Base-by-base conservation (phyloP, 2,888 invertebrate species). In the Zootermopsis nevadensis region DNA sequence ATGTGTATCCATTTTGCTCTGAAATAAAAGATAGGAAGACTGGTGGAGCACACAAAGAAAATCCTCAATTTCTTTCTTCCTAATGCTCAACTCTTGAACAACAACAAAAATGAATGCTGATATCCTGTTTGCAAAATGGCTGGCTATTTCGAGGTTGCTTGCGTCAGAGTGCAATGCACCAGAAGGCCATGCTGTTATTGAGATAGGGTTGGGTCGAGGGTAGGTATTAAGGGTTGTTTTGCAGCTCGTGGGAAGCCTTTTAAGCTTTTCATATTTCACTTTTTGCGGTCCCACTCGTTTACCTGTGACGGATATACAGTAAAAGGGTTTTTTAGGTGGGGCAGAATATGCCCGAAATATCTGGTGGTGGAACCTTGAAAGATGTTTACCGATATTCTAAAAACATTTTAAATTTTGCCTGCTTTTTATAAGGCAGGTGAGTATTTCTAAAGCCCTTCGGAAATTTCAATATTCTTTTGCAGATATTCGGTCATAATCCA, bases 91-190 rank as follows among this genome's bases (percentile, higher is more conserved):
- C 69, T 33, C 69, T 33, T 69, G 69, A 69, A 15, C 10, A 69
- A 19, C 19, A 69, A 27, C 69, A 69, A 69, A 69, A 69, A 31
- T 33, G 33, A 69, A 69, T 55, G 77, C 77, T 24, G 77, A 77
- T 77, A 77, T 77, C 33, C 77, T 77, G 30, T 77, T 77, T 55
- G 55, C 77, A 77, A 77, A 76, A 77, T 55, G 77, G 77, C 30
- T 31, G 27, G 31, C 53, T 77, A 4, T 15, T 31, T 24, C 33
- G 33, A 19, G 33, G 69, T 33, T 69, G 69, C 33, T 69, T 69
- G 33, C 69, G 24, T 69, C 69, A 69, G 33, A 69, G 69, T 12
- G 15, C 69, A 69, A 22, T 1, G 69, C 19, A 33, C 12, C 33
- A 33, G 33, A 33, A 15, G 33, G 69, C 24, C 66, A 24, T 69